A percentile compares a stretch with the other conserved stretches of the same genome.
Conservation (phyloP, 2,113 vertebrate species). For the Orthonyx spaldingii region DNA sequence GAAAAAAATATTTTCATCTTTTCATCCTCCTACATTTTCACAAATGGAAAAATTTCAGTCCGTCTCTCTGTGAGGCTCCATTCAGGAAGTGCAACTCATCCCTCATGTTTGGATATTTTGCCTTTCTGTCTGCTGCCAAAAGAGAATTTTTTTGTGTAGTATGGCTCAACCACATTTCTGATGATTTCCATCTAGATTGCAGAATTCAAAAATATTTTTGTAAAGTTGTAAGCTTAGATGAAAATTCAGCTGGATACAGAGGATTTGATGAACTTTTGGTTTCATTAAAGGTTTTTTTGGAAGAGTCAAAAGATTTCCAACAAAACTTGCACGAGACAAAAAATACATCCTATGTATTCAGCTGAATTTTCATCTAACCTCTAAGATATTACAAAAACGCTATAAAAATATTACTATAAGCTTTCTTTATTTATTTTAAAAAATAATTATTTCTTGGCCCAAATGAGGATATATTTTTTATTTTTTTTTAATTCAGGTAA, state of each 20-base stretch:
- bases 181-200: not conserved
- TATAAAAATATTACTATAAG: not conserved
- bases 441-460: not conserved
- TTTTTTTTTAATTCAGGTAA: not conserved
- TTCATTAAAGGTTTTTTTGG: not conserved
- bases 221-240: not conserved
- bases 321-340: not conserved
- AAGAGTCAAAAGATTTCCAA: not conserved
- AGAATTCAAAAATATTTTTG: not conserved
- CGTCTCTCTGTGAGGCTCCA: rapidly evolving
- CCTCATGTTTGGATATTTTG: not conserved
- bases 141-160: rapidly evolving
- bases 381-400: not conserved
- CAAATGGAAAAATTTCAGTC: not conserved
- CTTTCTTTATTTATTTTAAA: not conserved
- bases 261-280: not conserved
- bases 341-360: not conserved
- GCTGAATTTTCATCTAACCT: not conserved
- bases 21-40: not conserved
- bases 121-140: not conserved
- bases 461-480: not conserved
- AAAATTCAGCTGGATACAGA: not conserved
- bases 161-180: not conserved
- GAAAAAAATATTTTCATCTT: not conserved
- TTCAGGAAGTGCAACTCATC: not conserved